These are phyloP conservation scores for Atopsyche davidsoni DNA, from an alignment of 1,140 invertebrate species.

Conservation along the genomic window DNA sequence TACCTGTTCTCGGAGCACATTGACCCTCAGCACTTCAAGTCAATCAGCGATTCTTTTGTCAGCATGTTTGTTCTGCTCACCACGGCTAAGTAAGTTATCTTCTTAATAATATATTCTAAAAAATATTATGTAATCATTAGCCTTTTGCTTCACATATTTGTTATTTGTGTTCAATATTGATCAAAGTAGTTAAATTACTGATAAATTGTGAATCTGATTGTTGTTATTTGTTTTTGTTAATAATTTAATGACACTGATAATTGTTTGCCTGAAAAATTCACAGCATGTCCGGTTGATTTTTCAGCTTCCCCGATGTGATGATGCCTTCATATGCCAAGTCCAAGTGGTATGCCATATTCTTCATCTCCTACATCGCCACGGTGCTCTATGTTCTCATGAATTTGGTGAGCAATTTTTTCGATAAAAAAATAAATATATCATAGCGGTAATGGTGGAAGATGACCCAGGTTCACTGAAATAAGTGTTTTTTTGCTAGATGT, in stretches of 20 bases:
- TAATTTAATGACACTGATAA: too few relatives aligned
- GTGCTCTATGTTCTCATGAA: constrained; percentile 89
- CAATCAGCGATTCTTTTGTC: constrained; percentile 77
- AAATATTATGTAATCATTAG: too few relatives aligned
- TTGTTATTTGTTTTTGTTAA: too few relatives aligned
- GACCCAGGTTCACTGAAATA: too few relatives aligned
- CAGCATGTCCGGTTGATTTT: constrained; percentile 35
- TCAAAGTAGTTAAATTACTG: not conserved
- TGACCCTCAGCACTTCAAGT: constrained; percentile 71
- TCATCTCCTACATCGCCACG: constrained; percentile 78
- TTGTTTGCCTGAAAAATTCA: too few relatives aligned
- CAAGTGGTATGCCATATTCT: constrained; percentile 80
- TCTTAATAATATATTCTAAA: too few relatives aligned
- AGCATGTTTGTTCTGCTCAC: constrained; percentile 86
- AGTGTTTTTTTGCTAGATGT: constrained; percentile 54
- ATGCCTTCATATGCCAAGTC: constrained; percentile 81
- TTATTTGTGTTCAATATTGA: too few relatives aligned
- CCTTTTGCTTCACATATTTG: too few relatives aligned
- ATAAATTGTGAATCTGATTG: not conserved
- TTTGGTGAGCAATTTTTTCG: constrained; percentile 54
- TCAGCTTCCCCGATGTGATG: constrained; percentile 89
- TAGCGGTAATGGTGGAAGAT: too few relatives aligned
- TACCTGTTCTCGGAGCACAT: constrained; percentile 72
- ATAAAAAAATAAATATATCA: not conserved
- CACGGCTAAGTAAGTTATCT: constrained; percentile 85